These are phyloP conservation scores for Beris chalybata DNA, from an alignment of 2,888 invertebrate species.

Conservation along the genomic window DNA sequence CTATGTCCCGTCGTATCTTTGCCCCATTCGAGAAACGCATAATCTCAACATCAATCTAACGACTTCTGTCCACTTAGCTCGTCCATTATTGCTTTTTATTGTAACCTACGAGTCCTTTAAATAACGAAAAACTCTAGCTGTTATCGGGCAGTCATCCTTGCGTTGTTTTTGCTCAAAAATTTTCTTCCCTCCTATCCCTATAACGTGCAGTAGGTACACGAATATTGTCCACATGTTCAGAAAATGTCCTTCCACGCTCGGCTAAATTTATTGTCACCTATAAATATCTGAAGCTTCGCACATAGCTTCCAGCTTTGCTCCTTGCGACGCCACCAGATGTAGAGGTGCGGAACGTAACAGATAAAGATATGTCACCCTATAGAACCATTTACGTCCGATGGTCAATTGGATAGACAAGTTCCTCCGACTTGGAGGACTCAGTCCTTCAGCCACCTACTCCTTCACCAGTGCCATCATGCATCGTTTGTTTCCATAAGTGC, in stretches of 20 bases:
- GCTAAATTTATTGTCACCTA: constrained; percentile 23
- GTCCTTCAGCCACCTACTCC: too few species aligned
- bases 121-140: not conserved
- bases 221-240: too few species aligned
- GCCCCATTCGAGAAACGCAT: constrained; percentile 5
- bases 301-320: too few species aligned
- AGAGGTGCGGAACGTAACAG: not conserved
- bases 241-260: constrained; percentile 5
- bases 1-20: constrained; percentile 14
- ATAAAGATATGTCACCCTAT: constrained; percentile 12
- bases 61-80: constrained; percentile 26
- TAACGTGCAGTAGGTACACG: too few species aligned
- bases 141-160: too few species aligned
- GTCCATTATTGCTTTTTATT: constrained; percentile 27
- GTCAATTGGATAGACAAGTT: constrained; percentile 13
- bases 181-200: too few species aligned
- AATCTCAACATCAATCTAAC: constrained; percentile 23
- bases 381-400: constrained; percentile 9
- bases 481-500: not conserved
- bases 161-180: too few species aligned
- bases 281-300: constrained; percentile 10
- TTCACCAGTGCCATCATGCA: not conserved
- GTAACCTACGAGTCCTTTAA: constrained; percentile 16
- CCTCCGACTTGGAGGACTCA: too few species aligned
- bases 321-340: not conserved